Evolutionary conservation across 2,888 invertebrate species (phyloP).

Genomic region (Cyclophora albipunctata): DNA sequence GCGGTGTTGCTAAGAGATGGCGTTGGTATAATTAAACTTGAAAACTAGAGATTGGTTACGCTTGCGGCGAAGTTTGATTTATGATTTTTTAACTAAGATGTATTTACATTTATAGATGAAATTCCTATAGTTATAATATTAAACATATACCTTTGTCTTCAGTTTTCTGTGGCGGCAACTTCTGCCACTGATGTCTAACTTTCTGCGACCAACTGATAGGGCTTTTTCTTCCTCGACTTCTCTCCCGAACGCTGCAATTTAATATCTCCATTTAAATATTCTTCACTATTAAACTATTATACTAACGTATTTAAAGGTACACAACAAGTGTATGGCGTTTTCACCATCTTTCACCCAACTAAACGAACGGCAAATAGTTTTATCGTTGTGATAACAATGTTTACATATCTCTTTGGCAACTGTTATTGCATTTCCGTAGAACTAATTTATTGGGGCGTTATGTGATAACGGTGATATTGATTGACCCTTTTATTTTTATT

Average conservation of each 20-base stretch:
- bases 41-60: too few species aligned
- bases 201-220: constrained; percentile 79
- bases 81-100: too few species aligned
- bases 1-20: constrained; percentile 37
- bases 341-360: constrained; percentile 28
- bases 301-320: neutral
- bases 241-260: constrained; percentile 70
- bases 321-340: constrained; percentile 16
- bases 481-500: constrained; percentile 1
- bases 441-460: constrained; percentile 30
- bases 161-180: constrained; percentile 62
- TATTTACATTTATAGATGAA: too few species aligned
- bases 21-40: constrained; percentile 21
- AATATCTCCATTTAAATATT: constrained; percentile 32
- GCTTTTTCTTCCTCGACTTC: constrained; percentile 68
- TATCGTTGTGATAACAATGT: constrained; percentile 53
- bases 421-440: constrained; percentile 27
- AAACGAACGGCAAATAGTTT: constrained; percentile 25
- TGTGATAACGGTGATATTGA: constrained; percentile 6
- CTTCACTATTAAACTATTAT: neutral
- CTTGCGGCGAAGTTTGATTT: too few species aligned
- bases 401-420: constrained; percentile 50
- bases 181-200: constrained; percentile 78
- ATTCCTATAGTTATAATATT: too few species aligned
- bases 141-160: constrained; percentile 45